Evolutionary conservation across 2,797 vertebrate species (phyloP), one percentile per base, ranked within the genome.

Genomic region (Acrossocheilus wenchowensis): DNA sequence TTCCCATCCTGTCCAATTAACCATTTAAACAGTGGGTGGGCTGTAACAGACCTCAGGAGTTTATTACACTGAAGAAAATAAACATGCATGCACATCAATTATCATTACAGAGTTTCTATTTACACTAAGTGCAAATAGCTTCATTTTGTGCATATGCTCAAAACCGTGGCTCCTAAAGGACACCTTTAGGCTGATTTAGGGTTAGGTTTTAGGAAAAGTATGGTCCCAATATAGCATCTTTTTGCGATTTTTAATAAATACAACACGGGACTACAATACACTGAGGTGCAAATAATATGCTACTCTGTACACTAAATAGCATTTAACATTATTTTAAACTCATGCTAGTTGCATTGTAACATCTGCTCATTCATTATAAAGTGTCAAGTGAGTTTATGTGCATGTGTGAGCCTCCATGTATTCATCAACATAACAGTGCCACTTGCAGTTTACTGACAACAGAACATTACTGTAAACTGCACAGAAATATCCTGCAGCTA

Each of bases 1-100:
- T 77, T 88, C 85, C 88, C 87, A 89, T 84, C 81, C 88, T 68
- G 64, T 81, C 54, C 87, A 88, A 88, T 89, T 90, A 89, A 82
- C 72, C 64, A 83, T 79, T 90, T 71, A 90, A 90, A 88, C 90
- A 84, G 87, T 41, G 82, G 85, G 90, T 78, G 87, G 83, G 85
- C 78, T 26, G 8, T 86, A 88, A 86, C 68, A 87, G 83, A 77
- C 78, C 39, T 34, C 64, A 74, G 81, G 30, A 88, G 66, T 89
- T 84, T 86, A 88, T 90, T 84, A 90, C 74, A 77, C 60, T 45
- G 50, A 36, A 41, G 52, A 77, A 26, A 62, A 60, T 69, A 82
- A 71, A 77, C 74, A 66, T 15, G 30, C 36, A 10, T 23, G 43
- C 68, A 39, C 52, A 78, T 77, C 50, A 62, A 2, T 71, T 78